These are phyloP conservation scores for Heliconius aoede DNA, from an alignment of 2,888 invertebrate species.

Conservation along the genomic window DNA sequence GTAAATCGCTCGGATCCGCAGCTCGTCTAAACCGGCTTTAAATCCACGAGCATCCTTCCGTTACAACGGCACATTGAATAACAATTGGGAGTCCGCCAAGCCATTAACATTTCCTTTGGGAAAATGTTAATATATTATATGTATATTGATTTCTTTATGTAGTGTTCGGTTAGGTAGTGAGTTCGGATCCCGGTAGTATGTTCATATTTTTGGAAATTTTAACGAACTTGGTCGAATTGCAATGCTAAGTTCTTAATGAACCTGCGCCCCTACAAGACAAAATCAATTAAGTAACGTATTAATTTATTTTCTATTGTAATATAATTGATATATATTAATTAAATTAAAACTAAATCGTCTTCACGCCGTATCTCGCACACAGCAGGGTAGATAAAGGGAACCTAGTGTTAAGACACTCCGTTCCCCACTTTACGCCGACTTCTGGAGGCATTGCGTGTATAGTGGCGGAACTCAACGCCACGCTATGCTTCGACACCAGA, in stretches of 20 bases:
- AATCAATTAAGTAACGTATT: not conserved
- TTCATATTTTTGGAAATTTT: not conserved
- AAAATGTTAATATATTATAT: conserved; percentile 20
- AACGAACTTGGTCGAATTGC: not conserved
- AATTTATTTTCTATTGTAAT: not conserved
- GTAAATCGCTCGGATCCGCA: not conserved
- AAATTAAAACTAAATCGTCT: no score
- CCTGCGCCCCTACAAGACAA: not conserved
- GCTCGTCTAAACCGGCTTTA: conserved; percentile 27
- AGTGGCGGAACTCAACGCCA: no score
- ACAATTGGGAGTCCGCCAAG: conserved; percentile 35
- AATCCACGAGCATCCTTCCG: conserved; percentile 31
- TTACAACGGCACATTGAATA: conserved; percentile 35
- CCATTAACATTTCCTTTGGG: conserved; percentile 28
- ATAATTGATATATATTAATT: not conserved
- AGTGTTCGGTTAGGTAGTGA: not conserved
- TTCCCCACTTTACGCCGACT: no score
- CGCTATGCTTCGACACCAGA: no score
- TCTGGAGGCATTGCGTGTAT: no score
- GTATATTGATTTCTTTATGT: conserved; percentile 16
- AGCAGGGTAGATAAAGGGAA: no score
- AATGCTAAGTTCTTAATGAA: no score
- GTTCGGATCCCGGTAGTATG: not conserved
- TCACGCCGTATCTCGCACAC: no score
- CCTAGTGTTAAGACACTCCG: no score